These are phyloP conservation scores for Falco columbarius DNA, from an alignment of 2,797 vertebrate species.

Conservation along the genomic window DNA sequence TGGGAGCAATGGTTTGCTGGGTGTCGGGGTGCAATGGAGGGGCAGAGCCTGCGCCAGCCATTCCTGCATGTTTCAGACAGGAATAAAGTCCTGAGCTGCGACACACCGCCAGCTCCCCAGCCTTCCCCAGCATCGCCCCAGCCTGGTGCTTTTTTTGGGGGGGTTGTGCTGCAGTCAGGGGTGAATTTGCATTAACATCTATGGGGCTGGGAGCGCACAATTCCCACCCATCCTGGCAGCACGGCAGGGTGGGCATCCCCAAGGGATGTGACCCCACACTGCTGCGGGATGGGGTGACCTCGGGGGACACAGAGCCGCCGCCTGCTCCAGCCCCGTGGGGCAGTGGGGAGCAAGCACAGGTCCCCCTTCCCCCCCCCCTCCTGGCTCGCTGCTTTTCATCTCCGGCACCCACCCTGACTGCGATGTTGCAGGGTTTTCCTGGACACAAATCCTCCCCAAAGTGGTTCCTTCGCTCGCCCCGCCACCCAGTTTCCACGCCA, in stretches of 20 bases:
- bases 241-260: neutral
- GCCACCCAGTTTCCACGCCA: neutral
- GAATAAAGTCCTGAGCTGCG: neutral
- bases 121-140: neutral
- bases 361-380: neutral
- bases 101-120: neutral
- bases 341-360: accelerated
- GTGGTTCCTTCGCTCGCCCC: neutral
- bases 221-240: neutral
- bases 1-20: accelerated
- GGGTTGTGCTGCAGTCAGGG: neutral
- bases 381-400: neutral
- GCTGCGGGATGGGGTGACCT: neutral
- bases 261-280: accelerated
- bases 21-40: neutral
- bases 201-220: neutral
- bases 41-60: neutral
- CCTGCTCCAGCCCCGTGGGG: neutral
- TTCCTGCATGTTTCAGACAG: neutral
- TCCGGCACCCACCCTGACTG: neutral
- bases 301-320: neutral
- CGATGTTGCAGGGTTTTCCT: neutral
- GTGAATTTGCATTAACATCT: neutral
- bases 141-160: neutral
- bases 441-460: neutral